Conservation (phyloP, 2,113 vertebrate genomes). For the Podilymbus podiceps region DNA sequence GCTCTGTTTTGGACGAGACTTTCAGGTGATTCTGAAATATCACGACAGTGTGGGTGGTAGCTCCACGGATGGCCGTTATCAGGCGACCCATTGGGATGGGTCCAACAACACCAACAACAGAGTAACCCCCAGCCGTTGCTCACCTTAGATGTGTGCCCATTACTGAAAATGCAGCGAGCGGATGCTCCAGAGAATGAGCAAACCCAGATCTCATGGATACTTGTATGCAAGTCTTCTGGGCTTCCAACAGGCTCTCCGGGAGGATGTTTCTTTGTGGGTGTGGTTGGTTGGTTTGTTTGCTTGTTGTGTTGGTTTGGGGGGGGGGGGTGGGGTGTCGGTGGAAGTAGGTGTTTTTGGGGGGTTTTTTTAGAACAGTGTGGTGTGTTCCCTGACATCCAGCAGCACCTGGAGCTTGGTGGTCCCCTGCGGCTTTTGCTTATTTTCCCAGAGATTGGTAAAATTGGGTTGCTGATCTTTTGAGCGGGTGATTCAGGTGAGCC, state of each 20-base stretch:
- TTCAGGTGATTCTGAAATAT: background rate
- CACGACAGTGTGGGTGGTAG: background rate
- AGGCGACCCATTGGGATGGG: too few relatives aligned
- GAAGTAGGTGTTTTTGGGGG: too few relatives aligned
- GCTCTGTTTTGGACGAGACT: background rate
- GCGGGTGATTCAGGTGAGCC: background rate
- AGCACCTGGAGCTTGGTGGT: background rate
- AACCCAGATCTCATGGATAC: background rate
- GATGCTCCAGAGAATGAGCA: background rate
- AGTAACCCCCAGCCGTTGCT: background rate
- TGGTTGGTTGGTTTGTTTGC: too few relatives aligned
- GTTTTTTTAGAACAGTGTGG: background rate
- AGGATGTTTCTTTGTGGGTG: background rate
- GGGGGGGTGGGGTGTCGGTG: too few relatives aligned
- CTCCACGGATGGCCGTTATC: background rate
- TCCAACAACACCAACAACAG: accelerated
- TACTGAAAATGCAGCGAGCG: background rate
- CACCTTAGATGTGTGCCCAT: background rate
- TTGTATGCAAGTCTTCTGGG: background rate
- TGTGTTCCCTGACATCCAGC: background rate
- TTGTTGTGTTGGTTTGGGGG: too few relatives aligned
- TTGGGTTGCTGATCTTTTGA: background rate
- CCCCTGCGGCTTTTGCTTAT: background rate
- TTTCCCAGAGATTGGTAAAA: background rate
- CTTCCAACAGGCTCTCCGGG: background rate